phyloP scores from a whole-genome alignment of 2,797 vertebrate species.

The Syndactyla subalaris region DNA sequence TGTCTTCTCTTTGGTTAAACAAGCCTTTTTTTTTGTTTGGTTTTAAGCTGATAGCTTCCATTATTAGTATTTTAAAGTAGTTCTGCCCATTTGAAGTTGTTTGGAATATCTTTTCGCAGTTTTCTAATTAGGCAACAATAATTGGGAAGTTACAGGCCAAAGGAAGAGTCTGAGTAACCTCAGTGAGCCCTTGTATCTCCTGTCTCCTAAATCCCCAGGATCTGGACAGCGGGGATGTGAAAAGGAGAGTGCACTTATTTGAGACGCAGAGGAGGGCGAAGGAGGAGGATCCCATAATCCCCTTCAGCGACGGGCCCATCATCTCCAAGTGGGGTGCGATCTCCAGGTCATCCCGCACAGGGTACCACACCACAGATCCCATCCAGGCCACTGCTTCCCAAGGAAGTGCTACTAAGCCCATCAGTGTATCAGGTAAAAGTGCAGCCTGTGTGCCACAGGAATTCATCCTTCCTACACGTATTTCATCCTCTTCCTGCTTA shows the following conservation, averaged over 20 bases:
- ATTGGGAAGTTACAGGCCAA: not conserved
- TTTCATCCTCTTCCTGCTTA: not conserved
- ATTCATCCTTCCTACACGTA: rapidly evolving
- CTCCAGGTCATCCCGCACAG: conserved; percentile 92
- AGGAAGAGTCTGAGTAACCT: not conserved
- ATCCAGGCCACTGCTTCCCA: conserved; percentile 95
- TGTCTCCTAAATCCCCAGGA: conserved; percentile 68
- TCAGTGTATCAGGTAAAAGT: conserved; percentile 90
- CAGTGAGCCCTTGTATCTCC: not conserved
- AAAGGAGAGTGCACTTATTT: conserved; percentile 87
- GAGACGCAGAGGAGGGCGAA: conserved; percentile 89
- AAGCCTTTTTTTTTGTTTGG: not conserved
- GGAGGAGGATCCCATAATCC: conserved; percentile 97
- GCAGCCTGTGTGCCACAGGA: not conserved
- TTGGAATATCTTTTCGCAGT: not conserved
- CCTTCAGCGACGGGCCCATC: conserved; percentile 94
- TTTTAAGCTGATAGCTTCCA: not conserved
- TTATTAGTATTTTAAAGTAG: not conserved
- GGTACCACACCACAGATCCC: conserved; percentile 92
- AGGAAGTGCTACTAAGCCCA: conserved; percentile 87
- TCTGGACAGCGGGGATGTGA: conserved; percentile 82
- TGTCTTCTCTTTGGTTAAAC: conserved; percentile 47
- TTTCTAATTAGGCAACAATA: not conserved
- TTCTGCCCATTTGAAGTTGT: not conserved
- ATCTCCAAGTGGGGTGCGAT: conserved; percentile 99